phyloP scores from a whole-genome alignment of 2,888 invertebrate genomes.

The Heliconius hortense region DNA sequence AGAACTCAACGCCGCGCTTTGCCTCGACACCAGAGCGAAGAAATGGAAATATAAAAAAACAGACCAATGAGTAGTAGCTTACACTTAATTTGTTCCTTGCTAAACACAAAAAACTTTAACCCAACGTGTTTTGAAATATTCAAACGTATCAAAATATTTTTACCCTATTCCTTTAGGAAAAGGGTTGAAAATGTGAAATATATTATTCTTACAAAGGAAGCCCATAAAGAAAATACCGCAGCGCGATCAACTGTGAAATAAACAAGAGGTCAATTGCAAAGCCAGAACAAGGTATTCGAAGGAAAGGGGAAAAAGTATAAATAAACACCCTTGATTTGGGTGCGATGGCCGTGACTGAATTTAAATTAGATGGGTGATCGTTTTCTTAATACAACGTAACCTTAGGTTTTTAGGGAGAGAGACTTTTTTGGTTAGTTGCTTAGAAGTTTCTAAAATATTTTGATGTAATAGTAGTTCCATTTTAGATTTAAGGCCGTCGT shows the following conservation, averaged over 20 bases:
- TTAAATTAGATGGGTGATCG: constrained; percentile 34
- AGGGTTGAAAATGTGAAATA: constrained; percentile 21
- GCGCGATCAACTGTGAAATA: constrained; percentile 44
- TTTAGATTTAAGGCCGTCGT: too few relatives aligned
- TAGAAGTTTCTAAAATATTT: background rate
- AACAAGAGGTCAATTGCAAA: constrained; percentile 43
- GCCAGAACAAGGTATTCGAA: constrained; percentile 38
- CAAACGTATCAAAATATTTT: background rate
- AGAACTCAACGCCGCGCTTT: too few relatives aligned
- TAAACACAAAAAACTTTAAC: constrained; percentile 6
- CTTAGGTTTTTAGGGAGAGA: background rate
- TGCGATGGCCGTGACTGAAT: constrained; percentile 34
- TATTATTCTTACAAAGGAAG: constrained; percentile 23
- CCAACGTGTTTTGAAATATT: constrained; percentile 6
- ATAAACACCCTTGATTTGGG: constrained; percentile 40
- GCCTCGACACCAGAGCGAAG: too few relatives aligned
- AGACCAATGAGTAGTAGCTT: background rate
- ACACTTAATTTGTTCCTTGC: constrained; percentile 7
- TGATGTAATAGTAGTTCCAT: too few relatives aligned
- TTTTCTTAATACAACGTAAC: constrained; percentile 29
- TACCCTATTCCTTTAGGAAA: background rate
- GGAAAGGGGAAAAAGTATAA: constrained; percentile 36
- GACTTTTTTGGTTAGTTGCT: background rate
- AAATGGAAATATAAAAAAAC: too few relatives aligned
- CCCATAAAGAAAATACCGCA: constrained; percentile 41